phyloP scores from a whole-genome alignment of 2,113 vertebrate genomes.

The Elephas maximus region DNA sequence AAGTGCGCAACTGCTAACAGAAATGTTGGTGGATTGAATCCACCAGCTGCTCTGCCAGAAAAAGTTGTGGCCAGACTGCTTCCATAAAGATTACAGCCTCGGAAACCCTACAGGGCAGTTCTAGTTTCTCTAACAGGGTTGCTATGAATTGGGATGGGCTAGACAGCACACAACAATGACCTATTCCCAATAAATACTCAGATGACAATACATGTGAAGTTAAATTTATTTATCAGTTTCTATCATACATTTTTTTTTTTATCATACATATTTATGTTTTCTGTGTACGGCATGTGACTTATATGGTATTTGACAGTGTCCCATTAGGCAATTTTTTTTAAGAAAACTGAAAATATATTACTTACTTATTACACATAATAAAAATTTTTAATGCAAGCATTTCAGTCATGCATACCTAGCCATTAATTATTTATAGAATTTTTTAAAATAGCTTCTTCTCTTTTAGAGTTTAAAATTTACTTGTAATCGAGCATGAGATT shows the following conservation, averaged over 20 bases:
- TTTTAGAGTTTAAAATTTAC: neutral
- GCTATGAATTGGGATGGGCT: no score
- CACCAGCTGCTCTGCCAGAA: no score
- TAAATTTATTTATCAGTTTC: neutral
- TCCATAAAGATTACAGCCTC: no score
- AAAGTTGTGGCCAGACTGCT: no score
- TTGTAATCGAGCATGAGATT: neutral
- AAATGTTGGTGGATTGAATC: no score
- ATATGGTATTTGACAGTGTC: neutral
- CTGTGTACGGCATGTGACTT: neutral
- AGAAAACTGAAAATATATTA: neutral
- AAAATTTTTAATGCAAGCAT: neutral
- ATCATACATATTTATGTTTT: neutral
- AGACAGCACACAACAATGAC: no score
- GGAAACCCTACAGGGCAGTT: no score
- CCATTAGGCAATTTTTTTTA: neutral
- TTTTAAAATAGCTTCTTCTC: neutral
- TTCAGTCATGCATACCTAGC: neutral
- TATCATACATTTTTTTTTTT: neutral
- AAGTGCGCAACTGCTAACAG: no score
- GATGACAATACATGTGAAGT: neutral
- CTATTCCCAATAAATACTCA: neutral
- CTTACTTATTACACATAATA: neutral
- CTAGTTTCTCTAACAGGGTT: no score
- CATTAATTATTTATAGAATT: neutral